A percentile compares a stretch with the other conserved stretches of the same genome.
phyloP scores from a whole-genome alignment of 30 jellyfish, hydroid and myxozoan genomes.

The Mastigias papua region DNA sequence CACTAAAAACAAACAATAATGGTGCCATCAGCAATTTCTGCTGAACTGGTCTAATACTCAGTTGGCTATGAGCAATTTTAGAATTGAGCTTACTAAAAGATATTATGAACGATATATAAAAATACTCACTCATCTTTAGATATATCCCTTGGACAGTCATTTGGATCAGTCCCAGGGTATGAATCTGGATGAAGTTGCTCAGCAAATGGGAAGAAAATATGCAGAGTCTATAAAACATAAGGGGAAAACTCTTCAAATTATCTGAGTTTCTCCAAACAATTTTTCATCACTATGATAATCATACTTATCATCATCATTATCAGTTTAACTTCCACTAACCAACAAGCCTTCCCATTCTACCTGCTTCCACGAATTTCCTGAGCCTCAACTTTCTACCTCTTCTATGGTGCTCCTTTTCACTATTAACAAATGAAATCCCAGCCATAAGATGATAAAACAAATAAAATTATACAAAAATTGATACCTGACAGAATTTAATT shows the following conservation, averaged over 20 bases:
- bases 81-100: too few species aligned
- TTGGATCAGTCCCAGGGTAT: conserved; percentile 93
- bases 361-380: too few species aligned
- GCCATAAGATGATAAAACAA: neutral
- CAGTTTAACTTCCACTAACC: too few species aligned
- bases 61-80: too few species aligned
- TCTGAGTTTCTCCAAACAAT: too few species aligned
- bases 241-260: neutral
- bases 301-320: too few species aligned
- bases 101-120: too few species aligned
- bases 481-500: conserved; percentile 90
- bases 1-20: conserved; percentile 30
- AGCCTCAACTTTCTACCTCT: neutral
- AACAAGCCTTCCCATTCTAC: too few species aligned
- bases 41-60: too few species aligned
- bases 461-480: neutral
- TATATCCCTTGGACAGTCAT: conserved; percentile 94
- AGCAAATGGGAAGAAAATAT: conserved; percentile 92
- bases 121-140: conserved; percentile 72
- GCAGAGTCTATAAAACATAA: conserved; percentile 78
- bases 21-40: neutral
- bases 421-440: too few species aligned
- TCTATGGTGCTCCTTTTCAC: neutral
- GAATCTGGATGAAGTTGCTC: conserved; percentile 83
- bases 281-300: too few species aligned